These are phyloP conservation scores for Melanotaenia nigrans DNA, from an alignment of 2,797 vertebrate species.

Conservation along the genomic window DNA sequence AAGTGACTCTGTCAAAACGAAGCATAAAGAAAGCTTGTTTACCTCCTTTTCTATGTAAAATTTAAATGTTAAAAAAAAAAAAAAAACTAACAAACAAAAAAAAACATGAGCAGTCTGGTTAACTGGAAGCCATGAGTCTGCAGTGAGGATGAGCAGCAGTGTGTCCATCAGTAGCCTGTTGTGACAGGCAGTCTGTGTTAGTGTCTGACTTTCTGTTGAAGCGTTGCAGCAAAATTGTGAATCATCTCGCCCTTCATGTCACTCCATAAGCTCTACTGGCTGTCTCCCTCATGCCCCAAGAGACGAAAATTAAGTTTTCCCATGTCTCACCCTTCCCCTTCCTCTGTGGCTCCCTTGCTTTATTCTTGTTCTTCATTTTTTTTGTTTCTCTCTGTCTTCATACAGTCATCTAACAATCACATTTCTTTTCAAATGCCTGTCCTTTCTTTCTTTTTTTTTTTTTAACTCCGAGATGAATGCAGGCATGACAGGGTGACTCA, in stretches of 20 bases:
- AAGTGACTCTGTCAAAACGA: too few relatives aligned
- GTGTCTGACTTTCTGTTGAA: slow-evolving; percentile 51
- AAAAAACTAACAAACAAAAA: too few relatives aligned
- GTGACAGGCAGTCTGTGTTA: slow-evolving; percentile 62
- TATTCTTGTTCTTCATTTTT: not conserved
- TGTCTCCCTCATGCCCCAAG: slow-evolving; percentile 23
- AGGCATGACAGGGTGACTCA: slow-evolving; percentile 56
- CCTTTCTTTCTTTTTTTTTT: slow-evolving; percentile 5
- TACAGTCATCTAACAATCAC: slow-evolving; percentile 63
- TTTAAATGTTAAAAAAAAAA: too few relatives aligned
- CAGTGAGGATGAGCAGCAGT: slow-evolving; percentile 34
- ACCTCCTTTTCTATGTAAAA: not conserved
- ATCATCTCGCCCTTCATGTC: slow-evolving; percentile 64
- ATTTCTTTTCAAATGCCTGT: slow-evolving; percentile 58
- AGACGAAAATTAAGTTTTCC: slow-evolving; percentile 42
- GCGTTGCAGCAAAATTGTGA: slow-evolving; percentile 53
- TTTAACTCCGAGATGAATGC: slow-evolving; percentile 42
- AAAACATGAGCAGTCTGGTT: slow-evolving; percentile 1
- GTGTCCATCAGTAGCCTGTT: slow-evolving; percentile 64
- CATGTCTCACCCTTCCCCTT: slow-evolving; percentile 26
- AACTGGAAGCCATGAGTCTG: slow-evolving; percentile 33
- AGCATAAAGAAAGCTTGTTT: not conserved
- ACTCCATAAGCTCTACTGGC: slow-evolving; percentile 38
- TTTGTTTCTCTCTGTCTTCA: slow-evolving; percentile 21
- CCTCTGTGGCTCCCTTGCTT: not conserved